Base-by-base conservation (phyloP, 2,797 vertebrate genomes). In the Furcifer pardalis region DNA sequence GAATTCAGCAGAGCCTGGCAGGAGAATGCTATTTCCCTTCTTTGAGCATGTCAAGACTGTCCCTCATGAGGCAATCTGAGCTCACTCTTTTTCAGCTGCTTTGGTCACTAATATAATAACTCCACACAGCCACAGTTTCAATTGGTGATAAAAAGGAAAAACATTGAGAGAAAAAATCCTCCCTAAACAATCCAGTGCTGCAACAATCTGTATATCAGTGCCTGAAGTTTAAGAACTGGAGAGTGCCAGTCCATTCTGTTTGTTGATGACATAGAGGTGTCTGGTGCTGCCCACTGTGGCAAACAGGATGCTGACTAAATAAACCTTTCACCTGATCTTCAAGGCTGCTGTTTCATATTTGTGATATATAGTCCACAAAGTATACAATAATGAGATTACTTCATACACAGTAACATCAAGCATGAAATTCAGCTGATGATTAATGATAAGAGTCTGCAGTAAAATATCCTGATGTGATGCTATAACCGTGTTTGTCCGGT, bases 391-490 rank as follows among this genome's bases (percentile, higher is more conserved):
- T 87, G 63, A 89, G 42, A 77, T 85, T 81, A 85, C 1, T 74
- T 10, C 25, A 21, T n/a, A 80, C 30, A 77, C 81, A 83, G 66
- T 5, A 9, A 59, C 56, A 21, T 17, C 62, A 46, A 79, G 32
- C 17, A 76, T 59, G 37, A 46, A 86, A 89, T 87, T 77, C 10
- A 78, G 66, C 74, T 79, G 79, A 78, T 76, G 73, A 80, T 62
- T 83, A 85, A 80, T 15, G 37, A 60, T 8, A 62, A 27, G 59
- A 52, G 4, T 7, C 7, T 56, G 72, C 35, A 76, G 85, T 73
- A 84, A 32, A 91, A 77, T 72, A 80, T 32, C 66, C 68, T 79
- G 25, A 77, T 75, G 30, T 23, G 62, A 52, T 82, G 76, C 83
- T 87, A 1, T 66, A 87, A 35, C 32, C 73, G 56, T 23, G 62